Evolutionary conservation across 2,888 invertebrate genomes (phyloP).

Genomic region (Anthrax anthrax): DNA sequence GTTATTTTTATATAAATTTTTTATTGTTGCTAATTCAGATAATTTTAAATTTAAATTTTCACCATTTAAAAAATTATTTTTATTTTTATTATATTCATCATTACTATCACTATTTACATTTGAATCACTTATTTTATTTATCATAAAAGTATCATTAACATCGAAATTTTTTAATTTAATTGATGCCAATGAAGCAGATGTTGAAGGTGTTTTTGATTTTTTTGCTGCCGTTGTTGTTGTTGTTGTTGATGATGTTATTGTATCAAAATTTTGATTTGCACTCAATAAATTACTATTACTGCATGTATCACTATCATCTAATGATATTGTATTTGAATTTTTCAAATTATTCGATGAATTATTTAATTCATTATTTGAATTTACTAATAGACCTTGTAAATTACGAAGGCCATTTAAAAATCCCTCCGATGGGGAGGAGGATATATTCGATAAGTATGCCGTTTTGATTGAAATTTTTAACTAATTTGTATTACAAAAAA

Average conservation of each 20-base stretch:
- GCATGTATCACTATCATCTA: neutral
- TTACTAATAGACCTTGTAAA: conserved; percentile 3
- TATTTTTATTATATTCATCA: neutral
- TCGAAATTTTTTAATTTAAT: neutral
- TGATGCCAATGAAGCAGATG: neutral
- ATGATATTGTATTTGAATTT: neutral
- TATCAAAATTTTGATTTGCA: neutral
- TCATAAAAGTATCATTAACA: neutral
- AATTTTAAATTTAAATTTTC: neutral
- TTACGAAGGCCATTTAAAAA: conserved; percentile 11
- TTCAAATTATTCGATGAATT: neutral
- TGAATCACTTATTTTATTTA: neutral
- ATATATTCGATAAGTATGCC: conserved; percentile 15
- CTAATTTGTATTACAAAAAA: neutral
- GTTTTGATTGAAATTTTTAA: conserved; percentile 9
- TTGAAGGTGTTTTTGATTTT: neutral
- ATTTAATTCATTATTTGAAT: neutral
- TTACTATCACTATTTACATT: neutral
- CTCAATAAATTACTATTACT: neutral
- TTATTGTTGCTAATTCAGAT: too few species aligned
- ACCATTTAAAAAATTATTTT: neutral
- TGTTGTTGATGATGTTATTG: neutral
- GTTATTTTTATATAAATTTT: neutral
- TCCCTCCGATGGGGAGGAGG: conserved; percentile 15
- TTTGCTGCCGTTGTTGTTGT: neutral